Base-by-base conservation (phyloP, 2,888 invertebrate genomes). In the Archips crataeganus region DNA sequence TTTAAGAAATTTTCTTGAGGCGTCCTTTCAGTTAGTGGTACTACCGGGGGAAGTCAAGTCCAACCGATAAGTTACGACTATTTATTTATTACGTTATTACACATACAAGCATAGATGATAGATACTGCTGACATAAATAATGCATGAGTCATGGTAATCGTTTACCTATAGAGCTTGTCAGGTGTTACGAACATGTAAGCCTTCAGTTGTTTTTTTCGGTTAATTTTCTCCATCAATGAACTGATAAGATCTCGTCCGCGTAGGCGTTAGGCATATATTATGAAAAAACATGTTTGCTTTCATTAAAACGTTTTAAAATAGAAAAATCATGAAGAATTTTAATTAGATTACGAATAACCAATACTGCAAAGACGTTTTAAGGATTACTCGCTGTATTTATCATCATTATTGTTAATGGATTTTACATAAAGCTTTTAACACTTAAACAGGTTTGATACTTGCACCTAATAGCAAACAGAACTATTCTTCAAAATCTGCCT, bases 401-500 rank as follows among this genome's bases (percentile, higher is more conserved):
- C 57, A 64, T 49, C 34, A 8, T 10, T 49, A 45, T 49, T 64
- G 32, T 61, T 47, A 62, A 62, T 59, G 59, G 59, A 32, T 57
- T 71, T 49, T 67, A 67, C 15, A 68, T 34, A 65, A 67, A 62
- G 61, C 59, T 65, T 70, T 74, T 62, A 49, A 72, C 70, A 47
- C 45, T n/a, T 63, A 9, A 68, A 75, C 75, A 69, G 61, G 61
- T 74, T 70, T 69, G 32, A 39, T 9, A 71, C 65, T 76, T 45
- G 71, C 75, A 71, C 79, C 78, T 77, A 71, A 79, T 75, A 79
- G 81, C 77, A 82, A 82, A 3, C 54, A 15, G 23, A 54, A 83
- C 81, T 83, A 84, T 80, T 86, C 82, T 84, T 85, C 82, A 81
- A 39, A 81, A 77, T 78, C 79, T 78, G 84, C 79, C 89, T 91